These are phyloP conservation scores for Drosophila mojavensis DNA, from an alignment of 1,140 invertebrate species.

Conservation along the genomic window DNA sequence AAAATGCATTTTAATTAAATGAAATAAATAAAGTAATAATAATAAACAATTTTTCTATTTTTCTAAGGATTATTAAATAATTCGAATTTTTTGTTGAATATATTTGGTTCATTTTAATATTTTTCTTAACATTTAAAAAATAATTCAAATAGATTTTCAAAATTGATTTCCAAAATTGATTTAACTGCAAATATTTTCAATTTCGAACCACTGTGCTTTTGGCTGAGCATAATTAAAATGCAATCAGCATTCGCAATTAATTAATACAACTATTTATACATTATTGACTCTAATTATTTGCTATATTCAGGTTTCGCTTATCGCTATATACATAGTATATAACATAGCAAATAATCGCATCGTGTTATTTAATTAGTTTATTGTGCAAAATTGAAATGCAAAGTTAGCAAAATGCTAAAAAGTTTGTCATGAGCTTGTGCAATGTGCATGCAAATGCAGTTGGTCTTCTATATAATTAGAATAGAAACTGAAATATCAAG, in stretches of 20 bases:
- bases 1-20: too few species aligned
- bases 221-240: slow-evolving; percentile 26
- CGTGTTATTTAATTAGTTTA: slow-evolving; percentile 44
- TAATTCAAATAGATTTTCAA: not conserved
- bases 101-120: too few species aligned
- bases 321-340: not conserved
- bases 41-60: too few species aligned
- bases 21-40: too few species aligned
- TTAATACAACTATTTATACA: slow-evolving; percentile 36
- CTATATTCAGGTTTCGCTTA: not conserved
- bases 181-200: not conserved
- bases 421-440: slow-evolving; percentile 21
- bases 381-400: slow-evolving; percentile 16
- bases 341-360: not conserved
- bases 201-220: not conserved
- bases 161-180: not conserved
- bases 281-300: slow-evolving; percentile 18
- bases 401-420: slow-evolving; percentile 22
- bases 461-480: slow-evolving; percentile 39
- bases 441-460: slow-evolving; percentile 19
- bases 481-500: slow-evolving; percentile 28
- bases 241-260: slow-evolving; percentile 8
- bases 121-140: too few species aligned
- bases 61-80: too few species aligned
- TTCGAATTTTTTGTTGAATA: too few species aligned